phyloP scores from a whole-genome alignment of 2,797 vertebrate genomes.

The Notolepis coatsorum region DNA sequence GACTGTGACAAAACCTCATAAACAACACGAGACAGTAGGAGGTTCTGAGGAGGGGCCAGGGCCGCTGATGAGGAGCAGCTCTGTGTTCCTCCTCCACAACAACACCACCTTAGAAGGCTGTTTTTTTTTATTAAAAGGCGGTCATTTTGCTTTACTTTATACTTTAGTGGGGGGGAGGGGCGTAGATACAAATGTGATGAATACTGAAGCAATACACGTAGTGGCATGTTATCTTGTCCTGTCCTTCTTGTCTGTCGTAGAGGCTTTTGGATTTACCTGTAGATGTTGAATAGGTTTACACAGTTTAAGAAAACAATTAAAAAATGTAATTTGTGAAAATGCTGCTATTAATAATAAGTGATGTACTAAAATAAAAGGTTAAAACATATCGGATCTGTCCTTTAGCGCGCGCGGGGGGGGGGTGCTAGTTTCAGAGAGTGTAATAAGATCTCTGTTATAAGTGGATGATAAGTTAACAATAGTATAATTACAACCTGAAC shows the following conservation, averaged over 20 bases:
- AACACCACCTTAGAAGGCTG: conserved; percentile 37
- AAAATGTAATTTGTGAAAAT: conserved; percentile 80
- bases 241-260: conserved; percentile 79
- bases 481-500: conserved; percentile 74
- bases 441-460: conserved; percentile 75
- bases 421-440: conserved; percentile 74
- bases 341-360: conserved; percentile 87
- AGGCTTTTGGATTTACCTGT: conserved; percentile 76
- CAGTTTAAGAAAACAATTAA: conserved; percentile 55
- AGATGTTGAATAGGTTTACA: conserved; percentile 82
- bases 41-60: conserved; percentile 47
- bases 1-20: conserved; percentile 66
- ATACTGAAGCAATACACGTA: conserved; percentile 88
- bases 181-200: conserved; percentile 83
- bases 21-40: conserved; percentile 38
- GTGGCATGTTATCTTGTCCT: conserved; percentile 83
- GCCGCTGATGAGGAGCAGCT: conserved; percentile 49
- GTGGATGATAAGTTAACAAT: conserved; percentile 67
- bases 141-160: conserved; percentile 56
- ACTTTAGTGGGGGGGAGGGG: conserved; percentile 69
- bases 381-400: conserved; percentile 83
- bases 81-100: conserved; percentile 65
- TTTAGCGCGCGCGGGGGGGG: conserved; percentile 76
- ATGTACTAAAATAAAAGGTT: conserved; percentile 78
- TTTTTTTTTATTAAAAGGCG: conserved; percentile 35